Evolutionary conservation across 23 tunicate genomes (phyloP).

Genomic region (Pegea sp.): DNA sequence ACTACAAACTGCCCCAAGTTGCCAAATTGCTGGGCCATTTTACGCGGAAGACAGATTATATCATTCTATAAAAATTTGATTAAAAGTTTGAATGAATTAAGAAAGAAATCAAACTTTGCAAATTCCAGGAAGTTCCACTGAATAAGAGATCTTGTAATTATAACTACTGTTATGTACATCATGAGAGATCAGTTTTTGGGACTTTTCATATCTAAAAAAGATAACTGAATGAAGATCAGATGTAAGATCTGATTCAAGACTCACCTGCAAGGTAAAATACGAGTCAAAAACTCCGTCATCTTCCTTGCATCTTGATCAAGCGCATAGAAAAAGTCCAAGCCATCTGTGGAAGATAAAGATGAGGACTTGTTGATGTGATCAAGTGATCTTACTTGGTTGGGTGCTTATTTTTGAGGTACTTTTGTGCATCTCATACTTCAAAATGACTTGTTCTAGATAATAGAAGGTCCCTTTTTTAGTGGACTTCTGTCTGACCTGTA

Average conservation of each 20-base stretch:
- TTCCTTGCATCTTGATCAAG: constrained; percentile 71
- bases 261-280: constrained; percentile 52
- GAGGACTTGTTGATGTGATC: too few species aligned
- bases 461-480: constrained; percentile 66
- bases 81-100: neutral
- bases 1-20: constrained; percentile 64
- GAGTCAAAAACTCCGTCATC: constrained; percentile 50
- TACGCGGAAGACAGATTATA: constrained; percentile 71
- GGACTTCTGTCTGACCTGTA: constrained; percentile 64
- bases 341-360: too few species aligned
- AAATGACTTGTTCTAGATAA: constrained; percentile 80
- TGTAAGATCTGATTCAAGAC: too few species aligned
- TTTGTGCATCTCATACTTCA: constrained; percentile 70
- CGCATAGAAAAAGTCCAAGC: constrained; percentile 61
- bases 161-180: constrained; percentile 62
- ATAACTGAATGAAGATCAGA: too few species aligned
- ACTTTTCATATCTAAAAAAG: constrained; percentile 44
- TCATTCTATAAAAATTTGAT: constrained; percentile 25
- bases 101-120: constrained; percentile 38
- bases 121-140: constrained; percentile 82
- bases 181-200: constrained; percentile 79
- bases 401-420: constrained; percentile 53
- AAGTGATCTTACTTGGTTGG: constrained; percentile 19
- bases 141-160: constrained; percentile 73
- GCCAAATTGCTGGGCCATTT: constrained; percentile 80